Evolutionary conservation across 2,797 vertebrate genomes (phyloP).

Genomic region (Leontopithecus rosalia): DNA sequence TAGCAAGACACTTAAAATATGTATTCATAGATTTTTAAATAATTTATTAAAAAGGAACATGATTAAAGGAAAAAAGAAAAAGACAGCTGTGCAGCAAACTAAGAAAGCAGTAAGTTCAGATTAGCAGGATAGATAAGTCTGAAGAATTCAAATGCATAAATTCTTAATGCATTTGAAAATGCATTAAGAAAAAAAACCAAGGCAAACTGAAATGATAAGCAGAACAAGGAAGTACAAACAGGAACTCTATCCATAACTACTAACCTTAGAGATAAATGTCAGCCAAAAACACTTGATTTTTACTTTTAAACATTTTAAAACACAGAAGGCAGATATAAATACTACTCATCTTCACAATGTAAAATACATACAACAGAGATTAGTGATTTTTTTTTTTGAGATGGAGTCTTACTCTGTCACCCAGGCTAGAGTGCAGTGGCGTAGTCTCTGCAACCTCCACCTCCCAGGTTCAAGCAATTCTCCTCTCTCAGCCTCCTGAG

Average conservation of each 20-base stretch:
- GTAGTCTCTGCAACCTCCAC: too few species aligned
- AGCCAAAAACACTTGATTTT: background rate
- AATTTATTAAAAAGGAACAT: background rate
- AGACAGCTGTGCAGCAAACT: background rate
- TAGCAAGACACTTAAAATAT: background rate
- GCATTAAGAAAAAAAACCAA: background rate
- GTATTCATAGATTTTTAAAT: background rate
- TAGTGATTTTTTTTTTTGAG: too few species aligned
- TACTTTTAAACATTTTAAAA: background rate
- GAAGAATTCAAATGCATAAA: too few species aligned
- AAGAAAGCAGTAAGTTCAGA: background rate
- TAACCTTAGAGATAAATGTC: background rate
- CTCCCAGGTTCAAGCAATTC: too few species aligned
- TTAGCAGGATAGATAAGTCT: background rate
- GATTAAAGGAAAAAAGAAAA: background rate
- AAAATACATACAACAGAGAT: background rate
- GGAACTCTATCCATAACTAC: background rate
- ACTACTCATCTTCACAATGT: background rate
- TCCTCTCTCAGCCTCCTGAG: too few species aligned
- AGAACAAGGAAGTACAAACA: background rate
- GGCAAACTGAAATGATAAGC: background rate
- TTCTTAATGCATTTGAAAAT: too few species aligned
- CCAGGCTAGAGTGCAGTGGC: too few species aligned
- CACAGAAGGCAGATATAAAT: background rate
- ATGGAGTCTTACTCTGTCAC: too few species aligned